phyloP scores from a whole-genome alignment of 1,140 invertebrate genomes.

The Danaus plexippus region DNA sequence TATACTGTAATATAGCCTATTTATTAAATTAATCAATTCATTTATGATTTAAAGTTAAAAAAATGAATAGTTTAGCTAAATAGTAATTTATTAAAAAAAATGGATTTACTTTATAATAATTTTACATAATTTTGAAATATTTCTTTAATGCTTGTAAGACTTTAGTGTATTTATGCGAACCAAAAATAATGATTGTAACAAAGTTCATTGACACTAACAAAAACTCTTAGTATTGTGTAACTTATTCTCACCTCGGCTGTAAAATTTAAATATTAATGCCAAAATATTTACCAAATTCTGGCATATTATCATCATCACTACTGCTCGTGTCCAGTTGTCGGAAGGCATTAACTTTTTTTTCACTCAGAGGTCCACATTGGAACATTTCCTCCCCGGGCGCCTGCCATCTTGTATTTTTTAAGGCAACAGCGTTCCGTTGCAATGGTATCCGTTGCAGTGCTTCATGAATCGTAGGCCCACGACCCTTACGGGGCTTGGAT shows the following conservation, averaged over 20 bases:
- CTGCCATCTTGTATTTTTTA: conserved; percentile 54
- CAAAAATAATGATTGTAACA: too few relatives aligned
- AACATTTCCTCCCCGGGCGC: conserved; percentile 63
- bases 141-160: too few relatives aligned
- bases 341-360: conserved; percentile 35
- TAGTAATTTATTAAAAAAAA: too few relatives aligned
- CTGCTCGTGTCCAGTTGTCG: conserved; percentile 53
- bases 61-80: too few relatives aligned
- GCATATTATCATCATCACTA: conserved; percentile 60
- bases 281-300: conserved; percentile 51
- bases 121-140: too few relatives aligned
- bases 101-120: too few relatives aligned
- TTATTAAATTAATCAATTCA: too few relatives aligned
- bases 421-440: conserved; percentile 29
- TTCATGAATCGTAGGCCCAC: conserved; percentile 65
- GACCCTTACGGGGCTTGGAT: conserved; percentile 45
- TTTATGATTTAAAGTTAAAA: too few relatives aligned
- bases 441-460: conserved; percentile 67
- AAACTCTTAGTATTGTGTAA: neutral
- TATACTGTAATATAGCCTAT: too few relatives aligned
- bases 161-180: too few relatives aligned
- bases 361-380: conserved; percentile 53
- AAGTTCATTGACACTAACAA: too few relatives aligned
- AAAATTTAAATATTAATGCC: conserved; percentile 8
- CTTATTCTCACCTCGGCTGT: conserved; percentile 9